Evolutionary conservation across 2,113 vertebrate genomes (phyloP).

Genomic region (Stigmatopora nigra): DNA sequence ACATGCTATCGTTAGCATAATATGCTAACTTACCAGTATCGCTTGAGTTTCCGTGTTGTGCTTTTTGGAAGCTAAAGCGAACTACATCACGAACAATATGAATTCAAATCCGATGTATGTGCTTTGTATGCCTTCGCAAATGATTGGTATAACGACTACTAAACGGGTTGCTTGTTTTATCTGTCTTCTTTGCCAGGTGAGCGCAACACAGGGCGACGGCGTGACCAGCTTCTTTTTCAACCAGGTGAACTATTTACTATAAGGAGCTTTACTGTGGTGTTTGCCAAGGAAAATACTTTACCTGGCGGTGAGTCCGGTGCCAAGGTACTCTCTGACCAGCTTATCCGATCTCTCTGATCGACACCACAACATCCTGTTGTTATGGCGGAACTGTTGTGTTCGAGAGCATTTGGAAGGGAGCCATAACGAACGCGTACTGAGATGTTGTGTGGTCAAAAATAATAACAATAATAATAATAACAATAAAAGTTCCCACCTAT

Average conservation of each 20-base stretch:
- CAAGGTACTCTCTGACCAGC: conserved; percentile 72
- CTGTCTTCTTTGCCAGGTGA: not conserved
- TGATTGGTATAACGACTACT: not conserved
- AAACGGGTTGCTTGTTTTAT: conserved; percentile 9
- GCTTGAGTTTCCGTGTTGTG: conserved; percentile 7
- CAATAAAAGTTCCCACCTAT: not conserved
- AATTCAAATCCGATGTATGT: fast-evolving
- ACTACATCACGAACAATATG: not conserved
- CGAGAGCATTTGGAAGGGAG: conserved; percentile 23
- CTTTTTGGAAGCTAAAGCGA: conserved; percentile 3
- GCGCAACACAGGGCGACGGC: not conserved
- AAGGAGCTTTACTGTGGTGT: conserved; percentile 10
- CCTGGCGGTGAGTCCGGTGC: conserved; percentile 71
- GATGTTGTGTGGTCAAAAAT: conserved; percentile 6
- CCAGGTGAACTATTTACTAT: not conserved
- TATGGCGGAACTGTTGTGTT: conserved; percentile 46
- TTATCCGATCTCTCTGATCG: conserved; percentile 65
- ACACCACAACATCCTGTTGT: conserved; percentile 62
- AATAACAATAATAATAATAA: not conserved
- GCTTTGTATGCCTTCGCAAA: not conserved
- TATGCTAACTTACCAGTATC: conserved; percentile 48
- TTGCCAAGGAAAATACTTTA: conserved; percentile 48
- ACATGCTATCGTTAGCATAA: conserved; percentile 23
- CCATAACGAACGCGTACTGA: not conserved
- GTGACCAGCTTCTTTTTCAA: conserved; percentile 19